Evolutionary conservation across 2,797 vertebrate species (phyloP).

Genomic region (Atherinosoma microstoma): DNA sequence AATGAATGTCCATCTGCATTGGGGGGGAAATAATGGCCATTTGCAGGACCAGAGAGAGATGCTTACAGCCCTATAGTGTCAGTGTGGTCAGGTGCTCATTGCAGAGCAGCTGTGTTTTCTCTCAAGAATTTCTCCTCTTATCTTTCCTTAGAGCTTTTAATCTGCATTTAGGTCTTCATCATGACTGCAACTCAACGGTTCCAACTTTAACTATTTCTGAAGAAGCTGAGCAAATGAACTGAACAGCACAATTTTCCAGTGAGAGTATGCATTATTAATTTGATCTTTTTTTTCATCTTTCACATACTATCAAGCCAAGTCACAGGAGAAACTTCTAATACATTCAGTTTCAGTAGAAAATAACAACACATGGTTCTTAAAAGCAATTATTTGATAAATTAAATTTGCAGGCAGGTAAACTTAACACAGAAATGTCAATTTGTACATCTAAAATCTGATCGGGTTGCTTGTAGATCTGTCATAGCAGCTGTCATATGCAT

Average conservation of each 20-base stretch:
- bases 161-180: no score
- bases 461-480: slow-evolving; percentile 1
- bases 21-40: no score
- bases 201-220: not conserved
- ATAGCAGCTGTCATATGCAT: slow-evolving; percentile 24
- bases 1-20: no score
- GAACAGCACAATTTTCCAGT: not conserved
- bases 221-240: not conserved
- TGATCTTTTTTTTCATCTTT: not conserved
- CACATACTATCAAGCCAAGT: not conserved
- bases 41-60: no score
- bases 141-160: no score
- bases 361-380: not conserved
- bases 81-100: no score
- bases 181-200: no score
- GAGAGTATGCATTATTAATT: no score
- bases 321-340: not conserved
- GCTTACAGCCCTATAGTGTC: no score
- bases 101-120: no score
- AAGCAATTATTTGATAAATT: not conserved
- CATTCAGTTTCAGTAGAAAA: not conserved
- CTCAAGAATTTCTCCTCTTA: no score
- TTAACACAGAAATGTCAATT: slow-evolving; percentile 2
- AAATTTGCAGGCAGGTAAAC: not conserved
- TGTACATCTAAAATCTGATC: slow-evolving; percentile 17